Percentiles rank a stretch among this genome's conserved stretches.
Conservation (phyloP, 2,113 vertebrate species). For the Bubalus kerabau region DNA sequence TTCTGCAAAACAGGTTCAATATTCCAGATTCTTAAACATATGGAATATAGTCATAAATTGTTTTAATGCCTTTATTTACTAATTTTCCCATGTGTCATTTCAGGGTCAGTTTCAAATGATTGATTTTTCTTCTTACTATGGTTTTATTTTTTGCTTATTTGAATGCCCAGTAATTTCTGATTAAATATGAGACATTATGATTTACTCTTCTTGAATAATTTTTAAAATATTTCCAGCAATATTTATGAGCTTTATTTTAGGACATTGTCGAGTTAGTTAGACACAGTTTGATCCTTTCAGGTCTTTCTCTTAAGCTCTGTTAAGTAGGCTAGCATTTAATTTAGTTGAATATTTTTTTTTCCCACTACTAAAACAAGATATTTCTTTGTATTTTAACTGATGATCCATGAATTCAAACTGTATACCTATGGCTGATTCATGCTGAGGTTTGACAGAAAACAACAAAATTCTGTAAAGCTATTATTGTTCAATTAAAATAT, state of each 20-base stretch:
- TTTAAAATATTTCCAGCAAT: background rate
- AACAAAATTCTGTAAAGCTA: background rate
- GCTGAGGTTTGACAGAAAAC: background rate
- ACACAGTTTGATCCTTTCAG: background rate
- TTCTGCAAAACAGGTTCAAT: background rate
- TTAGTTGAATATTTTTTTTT: background rate
- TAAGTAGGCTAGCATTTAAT: background rate
- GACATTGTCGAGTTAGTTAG: background rate
- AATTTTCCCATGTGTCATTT: background rate
- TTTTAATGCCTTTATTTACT: background rate
- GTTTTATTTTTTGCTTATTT: background rate
- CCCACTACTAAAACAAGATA: background rate
- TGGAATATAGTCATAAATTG: background rate
- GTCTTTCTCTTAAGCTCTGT: background rate
- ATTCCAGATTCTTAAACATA: background rate
- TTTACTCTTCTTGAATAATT: background rate
- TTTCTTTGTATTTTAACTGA: background rate
- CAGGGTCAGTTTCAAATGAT: background rate
- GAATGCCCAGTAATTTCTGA: background rate
- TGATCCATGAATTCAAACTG: background rate
- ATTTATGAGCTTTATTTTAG: background rate
- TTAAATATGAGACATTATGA: background rate
- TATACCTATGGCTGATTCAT: background rate
- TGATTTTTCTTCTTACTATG: background rate
- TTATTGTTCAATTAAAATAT: background rate